Base-by-base conservation (phyloP, 2,888 invertebrate genomes). In the Alitta virens region DNA sequence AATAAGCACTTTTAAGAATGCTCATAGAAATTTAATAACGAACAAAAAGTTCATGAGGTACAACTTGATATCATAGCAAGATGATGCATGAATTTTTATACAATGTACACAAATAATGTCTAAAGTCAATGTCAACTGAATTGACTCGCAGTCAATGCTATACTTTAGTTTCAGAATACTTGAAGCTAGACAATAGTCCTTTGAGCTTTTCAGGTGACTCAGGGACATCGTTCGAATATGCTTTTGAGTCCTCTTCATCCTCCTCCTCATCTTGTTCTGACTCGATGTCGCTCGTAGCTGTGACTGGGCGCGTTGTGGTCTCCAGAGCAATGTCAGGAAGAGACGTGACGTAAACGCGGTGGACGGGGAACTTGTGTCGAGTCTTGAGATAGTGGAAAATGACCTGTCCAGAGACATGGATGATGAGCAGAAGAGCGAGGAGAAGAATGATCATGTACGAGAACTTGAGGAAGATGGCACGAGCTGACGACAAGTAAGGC, bases 311-410 rank as follows among this genome's bases (percentile, higher is more conserved):
- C 21, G 27, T 43, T 1, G 51, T 59, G 3, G 46, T 46, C 38
- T 7, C 38, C 2, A 12, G 33, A 27, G 12, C 14, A 12, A 55
- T 55, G 23, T 24, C 49, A 5, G 51, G 57, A 21, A 52, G 33
- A n/a, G 63, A 63, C 14, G 63, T 58, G 42, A 67, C 54, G 50
- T 46, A 65, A 2, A 63, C 46, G 5, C 63, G 58, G 24, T 63
- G 61, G 12, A 67, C 61, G 21, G 63, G 55, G 43, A 64, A 61
- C 9, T 42, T 56, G n/a, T 54, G 59, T 18, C 64, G 56, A 9
- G 62, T 58, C 42, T 58, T 61, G 25, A 69, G 63, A 51, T 56
- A 69, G 23, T 67, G 64, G 59, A 64, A 67, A 23, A 66, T 23
- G 46, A 70, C 54, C 57, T 53, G 33, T 26, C 69, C 66, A 59